phyloP scores from a whole-genome alignment of 1,140 invertebrate genomes.

The Vanessa atalanta region DNA sequence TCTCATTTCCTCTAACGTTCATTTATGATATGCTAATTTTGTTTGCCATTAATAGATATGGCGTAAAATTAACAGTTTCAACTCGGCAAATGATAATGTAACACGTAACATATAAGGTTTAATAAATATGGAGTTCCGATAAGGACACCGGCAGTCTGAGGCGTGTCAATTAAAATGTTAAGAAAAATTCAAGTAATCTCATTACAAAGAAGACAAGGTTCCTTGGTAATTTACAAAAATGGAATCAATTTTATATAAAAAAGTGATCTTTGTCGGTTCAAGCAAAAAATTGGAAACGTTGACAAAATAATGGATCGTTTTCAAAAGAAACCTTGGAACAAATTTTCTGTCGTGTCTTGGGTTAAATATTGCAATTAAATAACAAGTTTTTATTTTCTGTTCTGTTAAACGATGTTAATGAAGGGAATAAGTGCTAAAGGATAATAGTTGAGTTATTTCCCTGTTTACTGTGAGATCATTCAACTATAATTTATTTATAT shows the following conservation, averaged over 20 bases:
- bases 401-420: conserved; percentile 24
- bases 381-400: conserved; percentile 19
- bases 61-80: too few species aligned
- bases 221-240: conserved; percentile 1
- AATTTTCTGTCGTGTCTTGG: conserved; percentile 7
- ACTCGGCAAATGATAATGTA: too few species aligned
- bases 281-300: background rate
- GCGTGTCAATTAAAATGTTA: conserved; percentile 5
- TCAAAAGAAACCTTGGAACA: background rate
- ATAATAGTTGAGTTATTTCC: conserved; percentile 16
- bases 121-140: background rate
- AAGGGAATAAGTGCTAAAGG: conserved; percentile 16
- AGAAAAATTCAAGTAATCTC: conserved; percentile 11
- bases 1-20: too few species aligned
- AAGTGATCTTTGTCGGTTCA: conserved; percentile 1
- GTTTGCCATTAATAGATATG: too few species aligned
- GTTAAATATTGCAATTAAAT: conserved; percentile 34
- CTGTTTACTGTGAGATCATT: conserved; percentile 12
- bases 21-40: too few species aligned
- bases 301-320: conserved; percentile 9
- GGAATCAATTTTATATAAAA: background rate
- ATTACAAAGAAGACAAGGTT: conserved; percentile 1
- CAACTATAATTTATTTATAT: too few species aligned
- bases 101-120: background rate
- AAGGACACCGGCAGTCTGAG: conserved; percentile 1